A percentile compares a stretch with the other conserved stretches of the same genome.
These are phyloP conservation scores for Suricata suricatta DNA, from an alignment of 2,113 vertebrate species.

Conservation along the genomic window DNA sequence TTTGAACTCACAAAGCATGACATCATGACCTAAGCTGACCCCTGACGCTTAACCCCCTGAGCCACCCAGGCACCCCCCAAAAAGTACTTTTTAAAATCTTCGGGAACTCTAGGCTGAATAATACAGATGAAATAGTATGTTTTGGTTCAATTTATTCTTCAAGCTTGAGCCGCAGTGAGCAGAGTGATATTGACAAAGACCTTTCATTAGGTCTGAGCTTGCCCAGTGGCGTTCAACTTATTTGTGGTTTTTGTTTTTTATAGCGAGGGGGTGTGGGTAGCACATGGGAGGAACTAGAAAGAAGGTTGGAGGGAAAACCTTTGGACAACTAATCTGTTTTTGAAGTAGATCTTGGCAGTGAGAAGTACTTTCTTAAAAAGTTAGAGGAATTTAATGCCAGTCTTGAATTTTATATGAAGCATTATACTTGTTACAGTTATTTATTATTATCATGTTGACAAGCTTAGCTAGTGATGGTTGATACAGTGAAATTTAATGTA, in stretches of 20 bases:
- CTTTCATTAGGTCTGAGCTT: not conserved
- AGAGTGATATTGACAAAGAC: not conserved
- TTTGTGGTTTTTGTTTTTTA: not conserved
- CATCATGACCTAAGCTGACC: too few relatives aligned
- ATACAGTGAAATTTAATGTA: not conserved
- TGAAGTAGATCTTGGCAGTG: not conserved
- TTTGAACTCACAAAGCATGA: too few relatives aligned
- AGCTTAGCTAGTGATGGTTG: not conserved
- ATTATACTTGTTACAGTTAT: not conserved
- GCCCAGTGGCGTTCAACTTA: not conserved
- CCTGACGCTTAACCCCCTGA: too few relatives aligned
- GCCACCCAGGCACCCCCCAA: too few relatives aligned
- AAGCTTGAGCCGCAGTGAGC: not conserved
- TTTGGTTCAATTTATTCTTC: not conserved
- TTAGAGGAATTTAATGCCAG: not conserved
- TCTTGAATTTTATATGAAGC: not conserved
- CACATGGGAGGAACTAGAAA: not conserved
- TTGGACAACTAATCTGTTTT: not conserved
- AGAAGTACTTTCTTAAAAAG: not conserved
- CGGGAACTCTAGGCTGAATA: not conserved
- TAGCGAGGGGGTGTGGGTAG: not conserved
- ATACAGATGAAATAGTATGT: not conserved
- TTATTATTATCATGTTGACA: not conserved
- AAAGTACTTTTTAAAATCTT: not conserved
- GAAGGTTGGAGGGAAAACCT: not conserved